Conservation (phyloP, 1,140 invertebrate genomes). For the Drosophila seguyi region DNA sequence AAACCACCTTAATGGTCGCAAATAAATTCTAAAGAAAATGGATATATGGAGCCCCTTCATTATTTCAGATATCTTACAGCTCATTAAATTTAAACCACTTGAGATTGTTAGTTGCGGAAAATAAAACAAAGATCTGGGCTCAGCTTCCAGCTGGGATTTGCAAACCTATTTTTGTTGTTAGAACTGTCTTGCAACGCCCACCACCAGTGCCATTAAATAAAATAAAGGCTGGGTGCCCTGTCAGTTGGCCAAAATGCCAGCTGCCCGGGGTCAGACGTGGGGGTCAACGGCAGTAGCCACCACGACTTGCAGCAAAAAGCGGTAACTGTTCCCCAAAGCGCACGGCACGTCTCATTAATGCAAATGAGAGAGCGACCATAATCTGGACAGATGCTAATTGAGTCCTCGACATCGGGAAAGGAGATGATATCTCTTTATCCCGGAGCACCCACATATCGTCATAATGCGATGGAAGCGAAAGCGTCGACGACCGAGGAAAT, state of each 20-base stretch:
- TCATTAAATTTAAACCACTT: conserved; percentile 9
- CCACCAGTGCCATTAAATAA: not conserved
- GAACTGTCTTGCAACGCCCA: not conserved
- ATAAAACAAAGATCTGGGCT: conserved; percentile 3
- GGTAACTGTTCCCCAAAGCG: not conserved
- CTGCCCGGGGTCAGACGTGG: conserved; percentile 21
- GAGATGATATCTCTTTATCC: conserved; percentile 17
- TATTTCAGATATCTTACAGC: not conserved
- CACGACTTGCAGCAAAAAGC: conserved; percentile 45
- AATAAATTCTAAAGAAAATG: not conserved
- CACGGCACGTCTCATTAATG: conserved; percentile 52
- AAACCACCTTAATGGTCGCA: not conserved
- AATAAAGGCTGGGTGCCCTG: conserved; percentile 8
- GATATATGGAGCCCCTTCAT: not conserved
- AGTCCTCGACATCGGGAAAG: conserved; percentile 46
- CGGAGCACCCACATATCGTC: conserved; percentile 59
- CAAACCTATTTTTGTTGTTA: conserved; percentile 4
- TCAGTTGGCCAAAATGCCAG: conserved; percentile 35
- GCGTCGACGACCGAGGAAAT: conserved; percentile 55
- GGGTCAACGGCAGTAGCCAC: conserved; percentile 46
- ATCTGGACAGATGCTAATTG: conserved; percentile 68
- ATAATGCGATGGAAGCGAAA: conserved; percentile 63
- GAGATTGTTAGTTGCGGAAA: conserved; percentile 2
- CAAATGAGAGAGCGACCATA: conserved; percentile 51
- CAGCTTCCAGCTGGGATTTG: conserved; percentile 5